Evolutionary conservation across 2,113 vertebrate genomes (phyloP).

Genomic region (Nerophis lumbriciformis): DNA sequence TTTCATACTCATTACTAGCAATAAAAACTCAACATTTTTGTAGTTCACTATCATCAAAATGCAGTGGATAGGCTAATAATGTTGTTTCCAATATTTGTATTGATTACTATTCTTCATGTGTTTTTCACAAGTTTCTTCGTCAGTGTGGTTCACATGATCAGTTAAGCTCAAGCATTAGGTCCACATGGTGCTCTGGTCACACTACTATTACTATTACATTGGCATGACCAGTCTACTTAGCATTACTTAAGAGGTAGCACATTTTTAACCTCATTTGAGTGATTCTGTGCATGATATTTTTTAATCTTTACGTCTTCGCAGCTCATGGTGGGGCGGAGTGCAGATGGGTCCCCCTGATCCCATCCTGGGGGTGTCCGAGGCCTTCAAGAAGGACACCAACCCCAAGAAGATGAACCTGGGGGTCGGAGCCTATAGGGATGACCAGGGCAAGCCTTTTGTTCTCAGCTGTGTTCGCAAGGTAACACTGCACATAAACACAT

Average conservation of each 20-base stretch:
- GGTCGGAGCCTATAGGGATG: constrained; percentile 91
- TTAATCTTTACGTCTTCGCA: constrained; percentile 42
- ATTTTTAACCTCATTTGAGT: background rate
- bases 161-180: constrained; percentile 20
- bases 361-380: constrained; percentile 91
- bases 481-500: background rate
- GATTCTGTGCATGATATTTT: background rate
- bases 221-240: background rate
- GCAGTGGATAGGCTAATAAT: too few relatives aligned
- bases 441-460: constrained; percentile 87
- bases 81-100: too few relatives aligned
- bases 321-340: constrained; percentile 92
- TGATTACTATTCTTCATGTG: too few relatives aligned
- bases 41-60: background rate
- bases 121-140: constrained; percentile 11
- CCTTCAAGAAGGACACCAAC: constrained; percentile 87
- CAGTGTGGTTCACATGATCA: constrained; percentile 34
- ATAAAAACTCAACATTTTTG: background rate
- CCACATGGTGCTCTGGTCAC: background rate
- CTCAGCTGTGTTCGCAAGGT: constrained; percentile 90
- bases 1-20: background rate
- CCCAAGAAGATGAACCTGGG: constrained; percentile 97
- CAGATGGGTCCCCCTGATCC: constrained; percentile 95
- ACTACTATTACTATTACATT: constrained; percentile 1
- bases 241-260: background rate